These are phyloP conservation scores for Meloidogyne hapla DNA, from an alignment of 1,140 invertebrate genomes.

Conservation along the genomic window DNA sequence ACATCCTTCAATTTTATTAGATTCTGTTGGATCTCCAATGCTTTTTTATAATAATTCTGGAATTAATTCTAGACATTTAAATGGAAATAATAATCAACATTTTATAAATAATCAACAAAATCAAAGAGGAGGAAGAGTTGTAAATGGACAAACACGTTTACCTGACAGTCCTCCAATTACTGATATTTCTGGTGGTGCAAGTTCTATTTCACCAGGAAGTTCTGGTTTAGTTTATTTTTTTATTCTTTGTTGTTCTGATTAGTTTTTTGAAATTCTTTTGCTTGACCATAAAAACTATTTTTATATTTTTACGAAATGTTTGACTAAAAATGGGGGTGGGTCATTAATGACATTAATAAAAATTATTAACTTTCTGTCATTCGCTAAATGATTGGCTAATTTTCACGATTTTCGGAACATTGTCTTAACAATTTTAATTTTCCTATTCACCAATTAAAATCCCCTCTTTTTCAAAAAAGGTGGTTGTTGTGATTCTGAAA, in stretches of 20 bases:
- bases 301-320: too few relatives aligned
- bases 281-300: too few relatives aligned
- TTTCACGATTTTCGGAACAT: too few relatives aligned
- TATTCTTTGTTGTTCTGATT: too few relatives aligned
- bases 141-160: constrained; percentile 40
- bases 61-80: not conserved
- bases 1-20: not conserved
- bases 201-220: constrained; percentile 44
- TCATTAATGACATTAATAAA: too few relatives aligned
- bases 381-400: too few relatives aligned
- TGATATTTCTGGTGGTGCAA: constrained; percentile 52
- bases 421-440: too few relatives aligned
- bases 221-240: constrained; percentile 7
- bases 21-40: not conserved
- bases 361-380: too few relatives aligned
- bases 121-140: not conserved
- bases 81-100: not conserved
- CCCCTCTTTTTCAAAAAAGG: not conserved
- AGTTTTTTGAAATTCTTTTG: too few relatives aligned
- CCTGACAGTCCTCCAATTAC: constrained; percentile 59
- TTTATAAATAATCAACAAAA: not conserved
- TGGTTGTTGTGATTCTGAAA: constrained; percentile 44
- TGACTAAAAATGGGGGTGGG: too few relatives aligned
- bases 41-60: not conserved
- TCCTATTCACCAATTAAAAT: too few relatives aligned